These are phyloP conservation scores for Drosophila tropicalis DNA, from an alignment of 1,140 invertebrate species.

Conservation along the genomic window DNA sequence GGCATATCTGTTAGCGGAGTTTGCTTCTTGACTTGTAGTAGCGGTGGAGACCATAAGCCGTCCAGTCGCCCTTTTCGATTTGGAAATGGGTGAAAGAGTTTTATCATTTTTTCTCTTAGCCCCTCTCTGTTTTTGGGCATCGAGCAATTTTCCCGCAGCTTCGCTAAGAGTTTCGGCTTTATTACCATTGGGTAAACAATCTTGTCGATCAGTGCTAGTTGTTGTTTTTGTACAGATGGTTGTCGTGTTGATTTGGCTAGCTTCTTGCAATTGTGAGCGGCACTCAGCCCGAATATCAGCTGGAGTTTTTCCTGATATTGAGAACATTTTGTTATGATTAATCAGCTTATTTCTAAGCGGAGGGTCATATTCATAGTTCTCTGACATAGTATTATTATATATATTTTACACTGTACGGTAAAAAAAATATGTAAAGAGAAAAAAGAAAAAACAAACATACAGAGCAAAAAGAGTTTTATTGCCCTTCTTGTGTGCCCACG, in stretches of 20 bases:
- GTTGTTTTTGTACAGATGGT: background rate
- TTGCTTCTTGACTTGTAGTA: background rate
- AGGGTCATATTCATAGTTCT: too few species aligned
- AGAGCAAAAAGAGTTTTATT: too few species aligned
- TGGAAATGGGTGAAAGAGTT: background rate
- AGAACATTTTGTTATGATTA: background rate
- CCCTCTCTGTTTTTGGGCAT: too few species aligned
- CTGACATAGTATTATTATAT: too few species aligned
- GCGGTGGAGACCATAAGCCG: background rate
- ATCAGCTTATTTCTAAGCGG: background rate
- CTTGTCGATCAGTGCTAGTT: background rate
- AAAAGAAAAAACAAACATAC: too few species aligned
- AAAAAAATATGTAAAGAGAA: too few species aligned
- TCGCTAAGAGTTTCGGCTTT: background rate
- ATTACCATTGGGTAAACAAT: background rate
- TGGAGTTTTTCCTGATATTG: background rate
- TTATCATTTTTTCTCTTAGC: too few species aligned
- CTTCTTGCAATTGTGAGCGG: background rate
- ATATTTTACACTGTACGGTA: too few species aligned
- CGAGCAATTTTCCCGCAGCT: background rate
- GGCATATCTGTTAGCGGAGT: background rate
- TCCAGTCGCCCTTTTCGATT: background rate
- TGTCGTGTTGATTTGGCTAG: background rate
- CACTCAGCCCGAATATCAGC: background rate
- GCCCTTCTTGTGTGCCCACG: too few species aligned